These are phyloP conservation scores for Portevinia maculata DNA, from an alignment of 2,888 invertebrate genomes.

Conservation along the genomic window DNA sequence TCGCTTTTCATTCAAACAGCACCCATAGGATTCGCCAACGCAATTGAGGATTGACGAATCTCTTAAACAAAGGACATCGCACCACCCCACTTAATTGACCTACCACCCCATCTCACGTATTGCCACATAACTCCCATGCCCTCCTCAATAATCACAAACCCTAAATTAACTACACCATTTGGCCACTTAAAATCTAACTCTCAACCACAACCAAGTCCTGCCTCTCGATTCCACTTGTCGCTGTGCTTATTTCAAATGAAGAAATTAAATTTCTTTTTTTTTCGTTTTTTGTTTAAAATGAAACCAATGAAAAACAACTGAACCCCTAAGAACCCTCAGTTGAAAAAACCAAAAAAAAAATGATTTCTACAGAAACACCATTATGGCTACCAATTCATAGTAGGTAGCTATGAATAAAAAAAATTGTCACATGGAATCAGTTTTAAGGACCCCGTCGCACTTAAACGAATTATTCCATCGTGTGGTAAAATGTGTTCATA, in stretches of 20 bases:
- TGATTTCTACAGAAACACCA: conserved; percentile 45
- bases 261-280: conserved; percentile 34
- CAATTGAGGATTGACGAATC: too few species aligned
- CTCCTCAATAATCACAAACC: background rate
- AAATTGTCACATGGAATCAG: conserved; percentile 50
- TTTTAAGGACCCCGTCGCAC: conserved; percentile 57
- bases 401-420: conserved; percentile 23
- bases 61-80: too few species aligned
- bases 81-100: too few species aligned
- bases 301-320: conserved; percentile 25
- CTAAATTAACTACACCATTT: background rate
- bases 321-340: conserved; percentile 40
- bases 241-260: conserved; percentile 32
- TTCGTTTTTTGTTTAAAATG: conserved; percentile 11
- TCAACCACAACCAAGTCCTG: conserved; percentile 5
- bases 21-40: too few species aligned
- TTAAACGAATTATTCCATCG: conserved; percentile 53
- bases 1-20: too few species aligned
- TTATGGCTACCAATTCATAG: conserved; percentile 56
- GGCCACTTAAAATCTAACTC: background rate
- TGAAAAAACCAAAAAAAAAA: conserved; percentile 43
- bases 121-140: background rate
- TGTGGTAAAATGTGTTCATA: conserved; percentile 59
- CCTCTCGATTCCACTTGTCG: conserved; percentile 61
- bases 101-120: too few species aligned